Base-by-base conservation (phyloP, 2,113 vertebrate species). In the Gobio gobio region DNA sequence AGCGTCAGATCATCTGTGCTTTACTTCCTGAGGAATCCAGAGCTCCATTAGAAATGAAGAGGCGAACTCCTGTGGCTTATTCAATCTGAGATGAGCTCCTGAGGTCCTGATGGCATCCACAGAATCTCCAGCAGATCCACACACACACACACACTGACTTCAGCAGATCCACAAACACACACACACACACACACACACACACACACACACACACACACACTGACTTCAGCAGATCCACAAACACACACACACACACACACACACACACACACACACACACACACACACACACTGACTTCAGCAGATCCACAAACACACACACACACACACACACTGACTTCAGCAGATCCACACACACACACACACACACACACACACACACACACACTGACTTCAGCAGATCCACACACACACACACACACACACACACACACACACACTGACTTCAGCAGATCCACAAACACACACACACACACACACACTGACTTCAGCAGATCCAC, bases 51-150 rank as follows among this genome's bases (percentile, higher is more conserved):
- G n/a, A 40, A 10, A 8, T 80, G 59, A 61, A 45, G 43, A 47
- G 45, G 45, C 18, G 26, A 14, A 26, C 13, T 5, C 2, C 47
- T 8, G 13, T 16, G 7, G 4, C 7, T 78, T 59, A 78, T 63
- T 63, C 58, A 29, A 45, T 64, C 5, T 43, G 13, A 10, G 49
- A 63, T 29, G 81, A 72, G 81, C 59, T 88, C 76, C 63, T 88
- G 76, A 86, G 81, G 77, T 49, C 75, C 26, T 24, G 49, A 74
- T 74, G n/a, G 36, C 26, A 66, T 68, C 47, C 47, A 33, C 33
- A 33, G 3, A 33, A 33, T 29, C 29, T 29, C 29, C 29, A 29
- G 29, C 29, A 29, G 29, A 29, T 29, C 29, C 29, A 29, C 43
- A 61, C 61, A 61, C 61, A 12, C 45, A 59, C 5, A 12, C 74